phyloP scores from a whole-genome alignment of 2,888 invertebrate species.

The Caprella mutica region DNA sequence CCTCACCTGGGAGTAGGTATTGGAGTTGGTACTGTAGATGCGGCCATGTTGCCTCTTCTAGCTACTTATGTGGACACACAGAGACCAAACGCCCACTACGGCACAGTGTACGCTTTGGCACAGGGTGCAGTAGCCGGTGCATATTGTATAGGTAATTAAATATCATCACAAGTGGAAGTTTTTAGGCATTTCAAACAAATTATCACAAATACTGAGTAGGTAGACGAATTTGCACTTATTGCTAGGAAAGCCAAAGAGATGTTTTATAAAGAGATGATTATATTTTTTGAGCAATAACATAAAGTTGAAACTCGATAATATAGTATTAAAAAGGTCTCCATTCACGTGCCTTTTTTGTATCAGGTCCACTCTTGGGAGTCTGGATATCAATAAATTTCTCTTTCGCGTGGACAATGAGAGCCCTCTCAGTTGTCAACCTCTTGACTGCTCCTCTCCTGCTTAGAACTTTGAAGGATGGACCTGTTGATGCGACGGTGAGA shows the following conservation, averaged over 20 bases:
- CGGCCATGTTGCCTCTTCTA: conserved; percentile 63
- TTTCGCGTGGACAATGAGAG: conserved; percentile 61
- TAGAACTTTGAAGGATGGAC: background rate
- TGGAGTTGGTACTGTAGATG: conserved; percentile 70
- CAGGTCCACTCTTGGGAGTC: conserved; percentile 64
- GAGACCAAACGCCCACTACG: conserved; percentile 53
- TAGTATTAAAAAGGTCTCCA: too few species aligned
- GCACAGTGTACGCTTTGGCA: conserved; percentile 68
- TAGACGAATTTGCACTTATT: too few species aligned
- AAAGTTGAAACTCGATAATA: too few species aligned
- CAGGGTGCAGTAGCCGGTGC: conserved; percentile 70
- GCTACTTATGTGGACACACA: conserved; percentile 55
- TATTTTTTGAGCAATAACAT: too few species aligned
- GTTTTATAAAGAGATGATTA: too few species aligned
- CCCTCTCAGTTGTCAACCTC: conserved; percentile 57
- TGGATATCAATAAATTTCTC: conserved; percentile 57
- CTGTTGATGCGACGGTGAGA: too few species aligned
- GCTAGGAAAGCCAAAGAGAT: too few species aligned
- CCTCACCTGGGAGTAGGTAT: conserved; percentile 69
- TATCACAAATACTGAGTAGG: too few species aligned
- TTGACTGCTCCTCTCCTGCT: conserved; percentile 55
- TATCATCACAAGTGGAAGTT: background rate
- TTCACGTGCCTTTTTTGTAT: too few species aligned
- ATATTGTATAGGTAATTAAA: conserved; percentile 55
- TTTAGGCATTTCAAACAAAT: background rate